A percentile compares a stretch with the other conserved stretches of the same genome.
Conservation (phyloP, 2,113 vertebrate genomes). For the western clawed frog (Xenopus tropicalis) region UCB_Xtro_10.0 CM004443.2:77958501-77959000, state of each 20-base stretch:
- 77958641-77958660: too few relatives aligned
- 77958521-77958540: too few relatives aligned
- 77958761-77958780: slow-evolving; percentile 46
- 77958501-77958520: too few relatives aligned
- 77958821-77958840: slow-evolving; percentile 45
- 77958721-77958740: slow-evolving; percentile 45
- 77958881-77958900: not conserved
- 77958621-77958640: too few relatives aligned
- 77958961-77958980: slow-evolving; percentile 40
- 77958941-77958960: slow-evolving; percentile 6
- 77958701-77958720: slow-evolving; percentile 44
- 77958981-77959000: slow-evolving; percentile 36
- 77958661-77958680: not conserved
- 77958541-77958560: too few relatives aligned
- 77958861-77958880: slow-evolving; percentile 34
- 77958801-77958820: slow-evolving; percentile 44
- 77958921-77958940: slow-evolving; percentile 32
- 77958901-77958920: slow-evolving; percentile 26
- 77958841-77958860: slow-evolving; percentile 32
- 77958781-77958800: slow-evolving; percentile 46
- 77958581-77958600: too few relatives aligned
- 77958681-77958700: slow-evolving; percentile 21
- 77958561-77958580: too few relatives aligned
- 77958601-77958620: too few relatives aligned
- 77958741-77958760: slow-evolving; percentile 35